A percentile compares a stretch with the other conserved stretches of the same genome.
Evolutionary conservation across 2,888 invertebrate species (phyloP).

Genomic region (Polydrusus cervinus): DNA sequence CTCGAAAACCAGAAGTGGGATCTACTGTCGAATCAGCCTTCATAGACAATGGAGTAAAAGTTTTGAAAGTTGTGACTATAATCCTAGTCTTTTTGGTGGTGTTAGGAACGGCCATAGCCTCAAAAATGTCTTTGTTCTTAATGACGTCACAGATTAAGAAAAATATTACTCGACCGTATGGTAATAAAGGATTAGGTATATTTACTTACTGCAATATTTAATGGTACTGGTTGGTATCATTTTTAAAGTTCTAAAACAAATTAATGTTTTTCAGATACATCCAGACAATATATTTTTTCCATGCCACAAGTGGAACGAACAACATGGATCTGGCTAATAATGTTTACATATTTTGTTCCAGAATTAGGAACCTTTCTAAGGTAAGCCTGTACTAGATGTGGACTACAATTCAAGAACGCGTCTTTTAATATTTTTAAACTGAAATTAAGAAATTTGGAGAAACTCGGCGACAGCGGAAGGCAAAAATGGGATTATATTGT

Average conservation of each 20-base stretch:
- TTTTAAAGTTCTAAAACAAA: too few species aligned
- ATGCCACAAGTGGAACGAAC: slow-evolving; percentile 79
- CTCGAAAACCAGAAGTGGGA: slow-evolving; percentile 79
- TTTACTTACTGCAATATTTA: too few species aligned
- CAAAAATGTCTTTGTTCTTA: slow-evolving; percentile 83
- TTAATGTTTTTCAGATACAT: slow-evolving; percentile 72
- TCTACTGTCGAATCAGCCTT: slow-evolving; percentile 79
- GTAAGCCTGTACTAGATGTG: too few species aligned
- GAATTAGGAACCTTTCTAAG: slow-evolving; percentile 81
- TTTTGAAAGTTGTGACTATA: slow-evolving; percentile 81
- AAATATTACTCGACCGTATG: slow-evolving; percentile 75
- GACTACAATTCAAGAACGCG: too few species aligned
- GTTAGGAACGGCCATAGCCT: slow-evolving; percentile 79
- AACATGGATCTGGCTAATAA: slow-evolving; percentile 86
- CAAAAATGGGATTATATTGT: too few species aligned
- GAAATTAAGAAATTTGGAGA: too few species aligned
- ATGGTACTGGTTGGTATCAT: too few species aligned
- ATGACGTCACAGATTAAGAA: slow-evolving; percentile 82
- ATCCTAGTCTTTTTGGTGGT: slow-evolving; percentile 79
- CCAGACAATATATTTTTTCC: slow-evolving; percentile 75
- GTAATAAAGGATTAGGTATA: slow-evolving; percentile 74
- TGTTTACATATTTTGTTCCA: slow-evolving; percentile 84
- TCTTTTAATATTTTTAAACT: too few species aligned
- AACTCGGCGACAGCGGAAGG: too few species aligned
- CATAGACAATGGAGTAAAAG: slow-evolving; percentile 77